Conservation (phyloP, 2,888 invertebrate species). For the Acronicta leporina region DNA sequence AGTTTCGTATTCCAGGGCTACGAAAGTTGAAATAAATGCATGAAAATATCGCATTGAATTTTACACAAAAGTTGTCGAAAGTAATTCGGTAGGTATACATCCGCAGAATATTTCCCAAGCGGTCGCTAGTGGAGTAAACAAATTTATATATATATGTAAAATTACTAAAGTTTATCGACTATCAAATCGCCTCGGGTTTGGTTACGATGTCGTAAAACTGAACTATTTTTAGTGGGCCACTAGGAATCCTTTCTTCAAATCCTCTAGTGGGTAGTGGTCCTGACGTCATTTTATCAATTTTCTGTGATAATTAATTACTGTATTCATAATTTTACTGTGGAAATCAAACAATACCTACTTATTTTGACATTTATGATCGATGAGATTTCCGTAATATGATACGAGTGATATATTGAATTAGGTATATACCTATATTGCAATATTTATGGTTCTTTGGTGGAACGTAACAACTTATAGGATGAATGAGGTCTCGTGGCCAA, state of each 20-base stretch:
- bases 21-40: background rate
- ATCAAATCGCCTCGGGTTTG: constrained; percentile 15
- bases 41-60: background rate
- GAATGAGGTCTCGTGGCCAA: too few relatives aligned
- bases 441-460: too few relatives aligned
- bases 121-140: constrained; percentile 24
- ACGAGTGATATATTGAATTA: too few relatives aligned
- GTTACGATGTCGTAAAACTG: constrained; percentile 43
- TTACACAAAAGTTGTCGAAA: constrained; percentile 2
- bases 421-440: too few relatives aligned
- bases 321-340: too few relatives aligned
- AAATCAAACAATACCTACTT: too few relatives aligned
- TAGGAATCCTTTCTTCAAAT: constrained; percentile 26
- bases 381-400: too few relatives aligned
- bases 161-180: constrained; percentile 4
- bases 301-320: background rate
- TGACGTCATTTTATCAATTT: constrained; percentile 14
- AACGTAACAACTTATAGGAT: too few relatives aligned
- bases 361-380: too few relatives aligned
- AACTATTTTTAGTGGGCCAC: constrained; percentile 30
- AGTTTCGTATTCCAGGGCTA: background rate
- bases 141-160: constrained; percentile 27
- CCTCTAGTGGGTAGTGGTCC: constrained; percentile 18
- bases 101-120: constrained; percentile 36
- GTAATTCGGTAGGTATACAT: constrained; percentile 12